Percentiles rank a stretch among this genome's conserved stretches.
phyloP scores from a whole-genome alignment of 1,140 invertebrate genomes.

The Bombyx mandarina region DNA sequence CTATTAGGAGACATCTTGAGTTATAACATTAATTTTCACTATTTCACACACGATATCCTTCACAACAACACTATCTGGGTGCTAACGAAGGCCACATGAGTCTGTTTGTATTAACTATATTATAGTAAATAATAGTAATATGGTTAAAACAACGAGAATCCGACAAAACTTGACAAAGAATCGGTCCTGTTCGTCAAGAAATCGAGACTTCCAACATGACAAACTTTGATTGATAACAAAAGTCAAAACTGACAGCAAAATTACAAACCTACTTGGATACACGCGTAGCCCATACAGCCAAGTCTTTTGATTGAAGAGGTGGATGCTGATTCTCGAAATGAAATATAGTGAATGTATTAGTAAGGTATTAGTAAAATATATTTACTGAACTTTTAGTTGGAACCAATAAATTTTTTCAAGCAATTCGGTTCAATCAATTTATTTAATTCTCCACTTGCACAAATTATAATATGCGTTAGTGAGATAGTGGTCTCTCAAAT shows the following conservation, averaged over 20 bases:
- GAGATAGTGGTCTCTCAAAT: neutral
- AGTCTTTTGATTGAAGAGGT: neutral
- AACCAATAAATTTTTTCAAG: too few species aligned
- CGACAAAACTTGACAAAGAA: conserved; percentile 48
- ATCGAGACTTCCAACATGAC: conserved; percentile 64
- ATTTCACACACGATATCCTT: conserved; percentile 15
- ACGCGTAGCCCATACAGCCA: neutral
- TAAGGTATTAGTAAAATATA: too few species aligned
- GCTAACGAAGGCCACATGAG: conserved; percentile 33
- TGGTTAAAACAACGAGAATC: conserved; percentile 32
- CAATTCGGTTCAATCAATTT: neutral
- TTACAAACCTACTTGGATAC: conserved; percentile 4
- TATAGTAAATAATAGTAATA: conserved; percentile 24
- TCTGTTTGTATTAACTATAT: conserved; percentile 31
- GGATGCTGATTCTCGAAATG: too few species aligned
- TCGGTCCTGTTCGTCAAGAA: conserved; percentile 20
- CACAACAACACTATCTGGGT: conserved; percentile 28
- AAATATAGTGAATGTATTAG: too few species aligned
- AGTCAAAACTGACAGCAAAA: conserved; percentile 42
- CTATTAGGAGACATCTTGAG: conserved; percentile 58
- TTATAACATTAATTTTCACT: conserved; percentile 40
- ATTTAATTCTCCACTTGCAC: neutral
- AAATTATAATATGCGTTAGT: neutral
- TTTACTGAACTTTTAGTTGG: too few species aligned
- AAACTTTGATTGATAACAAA: conserved; percentile 21